Base-by-base conservation (phyloP, 2,113 vertebrate genomes). In the Chionodraco myersi region DNA sequence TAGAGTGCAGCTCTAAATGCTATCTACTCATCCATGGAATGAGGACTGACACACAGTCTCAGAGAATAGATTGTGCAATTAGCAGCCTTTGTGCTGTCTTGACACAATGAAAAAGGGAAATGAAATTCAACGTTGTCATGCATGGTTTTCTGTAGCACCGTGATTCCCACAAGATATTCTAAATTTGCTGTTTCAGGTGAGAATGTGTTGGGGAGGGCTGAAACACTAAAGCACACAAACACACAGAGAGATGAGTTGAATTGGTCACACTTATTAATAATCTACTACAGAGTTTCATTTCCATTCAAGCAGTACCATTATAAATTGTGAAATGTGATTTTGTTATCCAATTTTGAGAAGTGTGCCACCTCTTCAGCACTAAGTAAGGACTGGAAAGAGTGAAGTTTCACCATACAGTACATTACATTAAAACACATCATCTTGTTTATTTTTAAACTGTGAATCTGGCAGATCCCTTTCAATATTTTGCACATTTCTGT, bases 11-110 rank as follows among this genome's bases (percentile, higher is more conserved):
- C 92, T 92, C 91, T 94, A 94, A 94, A 95, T 92, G 91, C 89
- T 92, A 93, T 93, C 91, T 94, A 88, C 92, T 94, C 91, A 94
- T 92, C 90, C 89, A 90, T 91, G 87, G 93, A 94, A 95, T 94
- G 93, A 94, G 94, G 93, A 94, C 93, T 95, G 95, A 95, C 94
- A 92, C 81, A 79, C 91, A 93, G 89, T 90, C 93, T 92, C 79
- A 84, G 81, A 93, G 92, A 94, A 94, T 92, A 94, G 93, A 93
- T 93, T 88, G 93, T 91, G 90, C 93, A 94, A 94, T 95, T 94
- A 94, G 89, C 91, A 92, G 91, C 89, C 89, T 91, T 92, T 93
- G 91, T 92, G 91, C 88, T 77, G 91, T 88, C 93, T 93, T 92
- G 88, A 92, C 91, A 93, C 87, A 85, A 93, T 89, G 79, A 88